These are phyloP conservation scores for Corydoras sp. DNA, from an alignment of 2,113 vertebrate species.

Conservation along the genomic window DNA sequence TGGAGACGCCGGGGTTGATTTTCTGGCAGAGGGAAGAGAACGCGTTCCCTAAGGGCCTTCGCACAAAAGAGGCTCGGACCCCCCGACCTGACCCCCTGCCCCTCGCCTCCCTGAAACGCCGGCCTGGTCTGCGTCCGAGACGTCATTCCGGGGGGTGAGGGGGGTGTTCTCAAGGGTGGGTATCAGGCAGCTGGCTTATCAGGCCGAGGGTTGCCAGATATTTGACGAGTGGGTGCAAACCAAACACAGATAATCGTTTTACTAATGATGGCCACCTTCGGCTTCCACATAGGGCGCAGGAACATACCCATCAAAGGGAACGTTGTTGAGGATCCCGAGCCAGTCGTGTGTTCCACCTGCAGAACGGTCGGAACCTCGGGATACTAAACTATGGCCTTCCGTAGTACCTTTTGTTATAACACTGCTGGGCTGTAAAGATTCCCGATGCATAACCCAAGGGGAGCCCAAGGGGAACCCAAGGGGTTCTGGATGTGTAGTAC, in stretches of 20 bases:
- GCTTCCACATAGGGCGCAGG: background rate
- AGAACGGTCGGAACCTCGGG: no score
- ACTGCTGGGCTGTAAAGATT: no score
- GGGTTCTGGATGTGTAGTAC: background rate
- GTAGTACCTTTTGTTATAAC: no score
- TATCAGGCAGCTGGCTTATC: no score
- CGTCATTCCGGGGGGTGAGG: constrained; percentile 19
- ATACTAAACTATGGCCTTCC: no score
- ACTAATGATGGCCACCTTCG: background rate
- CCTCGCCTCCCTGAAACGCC: constrained; percentile 59
- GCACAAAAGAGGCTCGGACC: constrained; percentile 71
- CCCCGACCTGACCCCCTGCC: constrained; percentile 70
- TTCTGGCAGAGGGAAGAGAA: constrained; percentile 69
- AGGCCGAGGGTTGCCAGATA: no score
- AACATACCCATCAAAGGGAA: no score
- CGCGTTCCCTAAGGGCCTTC: constrained; percentile 62
- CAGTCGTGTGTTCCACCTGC: background rate
- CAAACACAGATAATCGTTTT: background rate
- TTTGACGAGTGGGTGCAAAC: background rate
- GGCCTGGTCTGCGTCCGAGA: constrained; percentile 67
- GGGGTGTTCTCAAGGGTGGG: background rate
- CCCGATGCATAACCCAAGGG: background rate
- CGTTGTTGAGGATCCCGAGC: background rate
- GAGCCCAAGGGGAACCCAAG: no score
- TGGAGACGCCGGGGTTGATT: constrained; percentile 62